These are phyloP conservation scores for Drosophila sordidula DNA, from an alignment of 2,888 invertebrate species.

Conservation along the genomic window DNA sequence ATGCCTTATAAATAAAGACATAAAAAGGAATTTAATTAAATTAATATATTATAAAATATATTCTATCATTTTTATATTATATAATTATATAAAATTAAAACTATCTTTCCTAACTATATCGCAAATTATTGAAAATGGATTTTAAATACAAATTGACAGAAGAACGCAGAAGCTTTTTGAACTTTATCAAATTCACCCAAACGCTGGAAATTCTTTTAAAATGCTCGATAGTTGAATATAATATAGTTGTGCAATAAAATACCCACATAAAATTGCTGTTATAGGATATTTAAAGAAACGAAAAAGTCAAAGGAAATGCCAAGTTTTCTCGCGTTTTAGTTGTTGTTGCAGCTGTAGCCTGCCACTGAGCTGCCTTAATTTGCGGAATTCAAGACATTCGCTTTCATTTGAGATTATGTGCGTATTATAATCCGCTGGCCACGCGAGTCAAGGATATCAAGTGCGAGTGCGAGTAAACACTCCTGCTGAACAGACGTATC, in stretches of 20 bases:
- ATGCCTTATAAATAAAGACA: conserved; percentile 18
- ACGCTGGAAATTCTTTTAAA: too few relatives aligned
- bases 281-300: conserved; percentile 19
- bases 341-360: conserved; percentile 12
- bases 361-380: conserved; percentile 58
- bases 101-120: too few relatives aligned
- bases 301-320: conserved; percentile 42
- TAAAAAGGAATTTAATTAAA: conserved; percentile 11
- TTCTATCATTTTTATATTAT: too few relatives aligned
- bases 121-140: too few relatives aligned
- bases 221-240: not conserved
- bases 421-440: conserved; percentile 70
- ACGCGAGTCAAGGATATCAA: conserved; percentile 36
- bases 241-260: not conserved
- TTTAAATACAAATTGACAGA: too few relatives aligned
- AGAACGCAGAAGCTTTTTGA: too few relatives aligned
- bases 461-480: conserved; percentile 4
- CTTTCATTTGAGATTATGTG: conserved; percentile 74
- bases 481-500: conserved; percentile 7
- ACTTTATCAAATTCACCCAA: too few relatives aligned
- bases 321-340: conserved; percentile 31
- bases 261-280: not conserved
- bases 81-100: too few relatives aligned
- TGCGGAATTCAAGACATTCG: conserved; percentile 76
- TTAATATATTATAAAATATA: too few relatives aligned